Evolutionary conservation across 2,888 invertebrate genomes (phyloP).

Genomic region (Myopa testacea): DNA sequence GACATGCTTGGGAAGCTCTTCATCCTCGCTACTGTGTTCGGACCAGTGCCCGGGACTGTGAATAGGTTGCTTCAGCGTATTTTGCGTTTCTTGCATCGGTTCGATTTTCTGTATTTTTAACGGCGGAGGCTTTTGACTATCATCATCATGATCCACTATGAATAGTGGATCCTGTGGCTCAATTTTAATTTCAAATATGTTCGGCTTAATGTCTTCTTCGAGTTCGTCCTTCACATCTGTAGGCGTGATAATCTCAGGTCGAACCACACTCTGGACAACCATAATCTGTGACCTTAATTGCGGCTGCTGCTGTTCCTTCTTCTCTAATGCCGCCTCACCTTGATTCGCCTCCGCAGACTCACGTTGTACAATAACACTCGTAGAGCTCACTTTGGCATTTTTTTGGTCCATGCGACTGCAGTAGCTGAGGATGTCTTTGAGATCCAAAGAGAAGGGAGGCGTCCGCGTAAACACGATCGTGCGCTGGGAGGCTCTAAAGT

Average conservation of each 20-base stretch:
- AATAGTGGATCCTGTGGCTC: constrained; percentile 44
- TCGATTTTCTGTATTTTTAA: constrained; percentile 58
- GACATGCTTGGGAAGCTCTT: constrained; percentile 52
- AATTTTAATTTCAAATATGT: constrained; percentile 29
- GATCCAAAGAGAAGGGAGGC: constrained; percentile 57
- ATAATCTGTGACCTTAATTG: constrained; percentile 3
- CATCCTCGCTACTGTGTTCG: constrained; percentile 47
- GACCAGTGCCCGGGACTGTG: constrained; percentile 49
- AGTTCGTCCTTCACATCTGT: not conserved
- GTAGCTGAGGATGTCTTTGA: constrained; percentile 62
- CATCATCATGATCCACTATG: constrained; percentile 50
- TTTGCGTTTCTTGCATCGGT: constrained; percentile 28
- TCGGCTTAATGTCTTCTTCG: constrained; percentile 22
- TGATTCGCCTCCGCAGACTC: not conserved
- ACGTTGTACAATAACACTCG: not conserved
- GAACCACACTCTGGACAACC: constrained; percentile 14
- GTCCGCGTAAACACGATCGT: constrained; percentile 48
- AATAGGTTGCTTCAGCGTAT: not conserved
- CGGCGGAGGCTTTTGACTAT: constrained; percentile 47
- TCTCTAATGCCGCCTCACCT: not conserved
- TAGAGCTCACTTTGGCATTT: constrained; percentile 42
- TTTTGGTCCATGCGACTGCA: constrained; percentile 58
- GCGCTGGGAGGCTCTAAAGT: constrained; percentile 50
- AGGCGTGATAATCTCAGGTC: not conserved
- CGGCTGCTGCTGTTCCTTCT: not conserved